Percentiles rank a stretch among this genome's conserved stretches.
These are phyloP conservation scores for Phallusia fumigata DNA, from an alignment of 23 tunicate species.

Conservation along the genomic window DNA sequence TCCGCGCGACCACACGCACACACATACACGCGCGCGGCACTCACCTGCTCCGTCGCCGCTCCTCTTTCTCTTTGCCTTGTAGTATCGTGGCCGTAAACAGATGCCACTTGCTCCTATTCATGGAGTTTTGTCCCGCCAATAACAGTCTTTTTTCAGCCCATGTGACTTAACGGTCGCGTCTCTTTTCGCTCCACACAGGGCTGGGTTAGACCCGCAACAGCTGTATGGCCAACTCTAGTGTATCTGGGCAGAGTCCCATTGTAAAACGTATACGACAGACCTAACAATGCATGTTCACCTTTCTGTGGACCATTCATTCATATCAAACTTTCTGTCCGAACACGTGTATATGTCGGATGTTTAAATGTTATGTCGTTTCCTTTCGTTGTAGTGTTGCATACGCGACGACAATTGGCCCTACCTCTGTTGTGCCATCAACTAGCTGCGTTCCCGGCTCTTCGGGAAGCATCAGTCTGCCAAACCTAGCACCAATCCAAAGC, in stretches of 20 bases:
- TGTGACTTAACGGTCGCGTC: constrained; percentile 17
- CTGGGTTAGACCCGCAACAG: too few species aligned
- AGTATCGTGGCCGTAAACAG: constrained; percentile 7
- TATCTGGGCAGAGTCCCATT: too few species aligned
- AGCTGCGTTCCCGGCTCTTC: constrained; percentile 19
- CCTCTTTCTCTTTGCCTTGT: constrained; percentile 3
- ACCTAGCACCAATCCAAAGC: constrained; percentile 18
- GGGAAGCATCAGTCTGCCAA: constrained; percentile 14
- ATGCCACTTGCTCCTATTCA: not conserved
- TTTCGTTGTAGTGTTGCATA: constrained; percentile 5
- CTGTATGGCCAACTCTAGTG: too few species aligned
- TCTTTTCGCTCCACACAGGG: not conserved
- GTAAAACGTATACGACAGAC: too few species aligned
- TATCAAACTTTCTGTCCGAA: too few species aligned
- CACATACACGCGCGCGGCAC: not conserved
- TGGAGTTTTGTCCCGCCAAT: not conserved
- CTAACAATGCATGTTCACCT: too few species aligned
- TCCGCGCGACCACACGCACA: not conserved
- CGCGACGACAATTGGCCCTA: not conserved
- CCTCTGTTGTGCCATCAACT: not conserved
- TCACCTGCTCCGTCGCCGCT: not conserved
- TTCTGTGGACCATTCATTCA: too few species aligned
- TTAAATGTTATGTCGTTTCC: too few species aligned
- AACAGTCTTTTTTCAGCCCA: not conserved
- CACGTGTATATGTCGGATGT: too few species aligned